phyloP scores from a whole-genome alignment of 2,888 invertebrate genomes.

The Macrostomum cliftonense region DNA sequence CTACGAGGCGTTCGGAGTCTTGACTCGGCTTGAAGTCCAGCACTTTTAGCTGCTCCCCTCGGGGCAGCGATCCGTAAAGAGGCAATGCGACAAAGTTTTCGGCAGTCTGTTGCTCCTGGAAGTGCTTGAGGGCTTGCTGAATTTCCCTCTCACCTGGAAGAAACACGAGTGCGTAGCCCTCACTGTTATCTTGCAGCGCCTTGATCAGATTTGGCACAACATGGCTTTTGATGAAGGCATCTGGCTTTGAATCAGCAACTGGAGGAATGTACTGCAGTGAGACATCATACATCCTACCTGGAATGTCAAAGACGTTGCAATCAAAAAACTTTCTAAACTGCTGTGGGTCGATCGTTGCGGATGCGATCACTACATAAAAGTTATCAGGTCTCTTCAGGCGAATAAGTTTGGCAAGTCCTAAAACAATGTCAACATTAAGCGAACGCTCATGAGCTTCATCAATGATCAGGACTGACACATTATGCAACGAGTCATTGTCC shows the following conservation, averaged over 20 bases:
- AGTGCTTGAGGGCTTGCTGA: too few relatives aligned
- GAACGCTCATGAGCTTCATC: conserved; percentile 95
- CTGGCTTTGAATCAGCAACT: conserved; percentile 14
- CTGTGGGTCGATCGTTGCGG: conserved; percentile 88
- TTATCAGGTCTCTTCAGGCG: conserved; percentile 51
- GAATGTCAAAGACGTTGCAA: conserved; percentile 58
- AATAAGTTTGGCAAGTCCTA: conserved; percentile 80
- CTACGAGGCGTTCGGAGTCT: conserved; percentile 78
- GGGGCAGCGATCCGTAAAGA: conserved; percentile 71
- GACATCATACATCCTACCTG: conserved; percentile 79
- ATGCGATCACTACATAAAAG: conserved; percentile 75
- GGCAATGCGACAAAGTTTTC: too few relatives aligned
- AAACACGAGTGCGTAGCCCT: conserved; percentile 15
- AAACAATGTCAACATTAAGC: conserved; percentile 56
- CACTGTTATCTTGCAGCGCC: conserved; percentile 46
- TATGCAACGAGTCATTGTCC: conserved; percentile 52
- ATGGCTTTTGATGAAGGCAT: conserved; percentile 55
- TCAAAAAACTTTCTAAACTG: conserved; percentile 81
- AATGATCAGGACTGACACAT: conserved; percentile 75
- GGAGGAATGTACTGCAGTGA: conserved; percentile 52
- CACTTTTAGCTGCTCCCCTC: conserved; percentile 68
- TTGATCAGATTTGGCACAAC: conserved; percentile 77
- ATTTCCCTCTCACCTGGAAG: too few relatives aligned
- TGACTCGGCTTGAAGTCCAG: conserved; percentile 67
- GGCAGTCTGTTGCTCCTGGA: too few relatives aligned